Conservation (phyloP, 2,113 vertebrate genomes). For the Oophaga pumilio region DNA sequence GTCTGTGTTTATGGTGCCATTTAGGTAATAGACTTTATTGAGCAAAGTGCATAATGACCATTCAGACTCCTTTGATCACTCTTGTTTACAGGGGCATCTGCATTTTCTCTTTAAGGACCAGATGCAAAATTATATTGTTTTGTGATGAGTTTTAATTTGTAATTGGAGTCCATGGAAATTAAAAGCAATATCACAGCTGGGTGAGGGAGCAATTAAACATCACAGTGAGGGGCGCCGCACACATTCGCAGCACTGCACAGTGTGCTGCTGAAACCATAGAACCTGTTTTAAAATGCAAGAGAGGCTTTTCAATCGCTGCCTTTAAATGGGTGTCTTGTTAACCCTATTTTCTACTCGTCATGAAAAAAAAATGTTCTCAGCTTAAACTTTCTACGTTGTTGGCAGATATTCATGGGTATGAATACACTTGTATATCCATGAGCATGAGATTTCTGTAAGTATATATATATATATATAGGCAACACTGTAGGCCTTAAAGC, state of each 20-base stretch:
- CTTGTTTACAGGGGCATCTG: slow-evolving; percentile 48
- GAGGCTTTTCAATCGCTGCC: slow-evolving; percentile 24
- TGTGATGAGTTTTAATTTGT: slow-evolving; percentile 45
- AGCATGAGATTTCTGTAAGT: no score
- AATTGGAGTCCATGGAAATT: slow-evolving; percentile 50
- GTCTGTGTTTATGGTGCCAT: slow-evolving; percentile 29
- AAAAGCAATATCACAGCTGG: slow-evolving; percentile 55
- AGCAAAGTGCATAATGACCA: slow-evolving; percentile 7
- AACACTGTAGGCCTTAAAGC: no score
- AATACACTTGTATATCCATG: no score
- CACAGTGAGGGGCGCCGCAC: slow-evolving; percentile 30
- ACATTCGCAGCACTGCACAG: slow-evolving; percentile 16
- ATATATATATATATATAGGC: no score
- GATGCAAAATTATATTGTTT: slow-evolving; percentile 41
- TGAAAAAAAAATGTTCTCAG: neutral
- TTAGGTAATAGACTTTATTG: slow-evolving; percentile 11
- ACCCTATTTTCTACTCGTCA: neutral
- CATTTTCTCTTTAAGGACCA: slow-evolving; percentile 37
- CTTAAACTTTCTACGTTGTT: neutral
- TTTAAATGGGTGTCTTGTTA: slow-evolving; percentile 15
- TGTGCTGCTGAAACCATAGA: slow-evolving; percentile 50
- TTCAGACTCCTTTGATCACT: slow-evolving; percentile 36
- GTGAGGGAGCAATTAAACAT: slow-evolving; percentile 46
- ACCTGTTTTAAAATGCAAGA: slow-evolving; percentile 49
- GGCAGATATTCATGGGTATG: no score